Evolutionary conservation across 2,113 vertebrate genomes (phyloP).

Genomic region (Mustelus asterias): DNA sequence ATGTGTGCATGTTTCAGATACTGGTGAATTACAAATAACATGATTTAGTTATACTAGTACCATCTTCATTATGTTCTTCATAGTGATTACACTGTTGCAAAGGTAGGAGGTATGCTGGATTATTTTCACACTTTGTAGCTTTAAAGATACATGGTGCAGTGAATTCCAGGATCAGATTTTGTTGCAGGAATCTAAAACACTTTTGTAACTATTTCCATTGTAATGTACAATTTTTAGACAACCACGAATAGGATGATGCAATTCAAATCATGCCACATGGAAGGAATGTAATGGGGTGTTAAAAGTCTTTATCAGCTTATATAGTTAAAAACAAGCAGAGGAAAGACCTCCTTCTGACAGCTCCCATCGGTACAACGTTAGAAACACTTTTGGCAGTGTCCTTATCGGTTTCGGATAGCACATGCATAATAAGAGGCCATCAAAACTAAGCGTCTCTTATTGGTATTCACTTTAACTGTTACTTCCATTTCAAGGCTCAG

Average conservation of each 20-base stretch:
- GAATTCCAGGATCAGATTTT: background rate
- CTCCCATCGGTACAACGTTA: background rate
- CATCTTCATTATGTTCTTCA: background rate
- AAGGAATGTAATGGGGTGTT: background rate
- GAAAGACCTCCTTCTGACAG: background rate
- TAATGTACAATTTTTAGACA: background rate
- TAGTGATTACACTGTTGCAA: background rate
- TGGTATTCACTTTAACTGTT: background rate
- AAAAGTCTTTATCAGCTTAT: background rate
- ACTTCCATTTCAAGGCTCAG: background rate
- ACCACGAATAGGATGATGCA: background rate
- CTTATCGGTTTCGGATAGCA: background rate
- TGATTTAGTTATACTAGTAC: background rate
- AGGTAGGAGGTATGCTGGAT: background rate
- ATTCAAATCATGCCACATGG: background rate
- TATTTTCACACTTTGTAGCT: background rate
- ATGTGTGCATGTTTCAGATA: too few relatives aligned
- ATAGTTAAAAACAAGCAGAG: background rate
- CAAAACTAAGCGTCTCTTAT: background rate
- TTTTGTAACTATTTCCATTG: background rate
- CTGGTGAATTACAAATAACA: background rate
- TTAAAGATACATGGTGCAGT: background rate
- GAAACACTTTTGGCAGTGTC: background rate
- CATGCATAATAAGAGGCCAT: background rate
- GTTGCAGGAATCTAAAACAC: background rate